Evolutionary conservation across 1,140 invertebrate genomes (phyloP).

Genomic region (Tribolium castaneum): DNA sequence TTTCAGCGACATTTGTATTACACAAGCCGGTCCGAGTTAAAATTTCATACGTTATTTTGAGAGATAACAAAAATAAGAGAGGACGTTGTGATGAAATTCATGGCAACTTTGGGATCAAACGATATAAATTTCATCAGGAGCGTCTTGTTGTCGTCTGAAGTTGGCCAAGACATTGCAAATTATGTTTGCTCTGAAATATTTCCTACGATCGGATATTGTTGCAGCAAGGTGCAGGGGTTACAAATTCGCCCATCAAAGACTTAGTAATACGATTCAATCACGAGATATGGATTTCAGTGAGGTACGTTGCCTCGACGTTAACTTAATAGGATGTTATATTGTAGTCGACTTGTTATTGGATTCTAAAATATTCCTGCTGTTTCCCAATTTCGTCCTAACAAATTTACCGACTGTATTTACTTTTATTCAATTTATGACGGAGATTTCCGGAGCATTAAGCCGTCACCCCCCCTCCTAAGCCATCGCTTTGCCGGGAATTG

Average conservation of each 20-base stretch:
- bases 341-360: conserved; percentile 11
- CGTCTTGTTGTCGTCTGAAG: conserved; percentile 33
- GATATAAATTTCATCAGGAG: conserved; percentile 44
- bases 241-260: conserved; percentile 34
- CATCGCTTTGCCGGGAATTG: background rate
- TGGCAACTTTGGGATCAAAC: conserved; percentile 35
- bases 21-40: conserved; percentile 3
- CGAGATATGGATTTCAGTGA: conserved; percentile 1
- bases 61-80: conserved; percentile 36
- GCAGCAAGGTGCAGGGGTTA: conserved; percentile 11
- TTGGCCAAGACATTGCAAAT: conserved; percentile 44
- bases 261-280: conserved; percentile 31
- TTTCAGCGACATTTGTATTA: conserved; percentile 21
- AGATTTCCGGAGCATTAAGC: background rate
- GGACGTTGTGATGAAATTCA: conserved; percentile 21
- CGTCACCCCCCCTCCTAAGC: background rate
- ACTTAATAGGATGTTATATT: conserved; percentile 27
- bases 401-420: conserved; percentile 10
- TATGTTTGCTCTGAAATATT: conserved; percentile 47
- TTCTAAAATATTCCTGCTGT: conserved; percentile 29
- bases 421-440: conserved; percentile 2
- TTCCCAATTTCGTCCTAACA: conserved; percentile 10
- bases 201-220: conserved; percentile 41
- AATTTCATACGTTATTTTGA: conserved; percentile 37
- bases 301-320: background rate